Conservation (phyloP, 2,888 invertebrate species). For the Cantharis flavilabris region DNA sequence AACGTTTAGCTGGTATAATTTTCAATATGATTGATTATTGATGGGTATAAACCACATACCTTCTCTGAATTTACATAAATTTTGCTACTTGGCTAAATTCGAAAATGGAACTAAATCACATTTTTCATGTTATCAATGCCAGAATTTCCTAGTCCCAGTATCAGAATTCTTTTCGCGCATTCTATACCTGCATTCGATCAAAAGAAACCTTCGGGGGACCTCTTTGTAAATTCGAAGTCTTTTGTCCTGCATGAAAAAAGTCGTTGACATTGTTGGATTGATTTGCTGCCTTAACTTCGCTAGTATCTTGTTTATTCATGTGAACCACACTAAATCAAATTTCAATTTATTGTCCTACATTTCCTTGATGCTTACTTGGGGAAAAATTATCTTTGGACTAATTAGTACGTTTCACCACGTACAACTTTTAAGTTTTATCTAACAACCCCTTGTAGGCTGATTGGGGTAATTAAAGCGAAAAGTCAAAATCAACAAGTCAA, state of each 20-base stretch:
- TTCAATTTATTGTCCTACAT: conserved; percentile 14
- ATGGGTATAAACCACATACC: background rate
- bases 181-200: background rate
- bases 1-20: conserved; percentile 9
- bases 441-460: background rate
- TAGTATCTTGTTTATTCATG: conserved; percentile 9
- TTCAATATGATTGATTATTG: conserved; percentile 4
- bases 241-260: conserved; percentile 22
- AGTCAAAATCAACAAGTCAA: background rate
- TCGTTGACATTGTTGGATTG: conserved; percentile 26
- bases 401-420: background rate
- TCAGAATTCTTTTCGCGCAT: background rate
- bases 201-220: conserved; percentile 15
- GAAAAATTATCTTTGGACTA: background rate
- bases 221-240: conserved; percentile 9
- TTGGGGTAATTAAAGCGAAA: background rate
- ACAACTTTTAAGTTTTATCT: background rate
- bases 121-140: background rate
- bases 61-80: background rate
- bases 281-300: conserved; percentile 19
- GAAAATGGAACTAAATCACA: background rate
- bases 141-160: background rate
- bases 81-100: background rate
- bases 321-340: conserved; percentile 25
- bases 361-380: background rate